A percentile compares a stretch with the other conserved stretches of the same genome.
These are phyloP conservation scores for Nephrotoma appendiculata DNA, from an alignment of 2,888 invertebrate species.

Conservation along the genomic window DNA sequence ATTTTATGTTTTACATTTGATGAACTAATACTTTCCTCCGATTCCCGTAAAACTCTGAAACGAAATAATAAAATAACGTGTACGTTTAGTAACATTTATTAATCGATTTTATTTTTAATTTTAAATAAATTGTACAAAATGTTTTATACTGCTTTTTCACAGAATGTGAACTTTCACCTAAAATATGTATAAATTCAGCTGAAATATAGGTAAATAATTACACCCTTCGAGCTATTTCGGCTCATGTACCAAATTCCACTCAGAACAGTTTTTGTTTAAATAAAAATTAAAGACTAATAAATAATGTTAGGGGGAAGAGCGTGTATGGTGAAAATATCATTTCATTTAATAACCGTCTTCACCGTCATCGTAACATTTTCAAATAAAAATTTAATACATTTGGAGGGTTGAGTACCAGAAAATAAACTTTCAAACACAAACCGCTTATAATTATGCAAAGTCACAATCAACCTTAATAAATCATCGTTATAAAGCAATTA, in stretches of 20 bases:
- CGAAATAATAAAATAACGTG: neutral
- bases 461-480: neutral
- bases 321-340: neutral
- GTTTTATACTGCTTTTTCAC: no score
- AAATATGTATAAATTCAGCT: neutral
- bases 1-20: slow-evolving; percentile 58
- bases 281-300: neutral
- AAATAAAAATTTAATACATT: neutral
- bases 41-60: slow-evolving; percentile 29
- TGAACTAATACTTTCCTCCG: slow-evolving; percentile 40
- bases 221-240: neutral
- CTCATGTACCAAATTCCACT: neutral
- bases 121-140: neutral
- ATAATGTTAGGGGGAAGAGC: neutral
- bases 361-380: neutral
- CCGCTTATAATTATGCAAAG: neutral
- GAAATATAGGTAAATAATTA: neutral
- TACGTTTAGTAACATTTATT: neutral
- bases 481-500: neutral
- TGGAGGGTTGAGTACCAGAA: neutral
- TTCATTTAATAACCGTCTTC: neutral
- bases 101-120: neutral
- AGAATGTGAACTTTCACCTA: neutral
- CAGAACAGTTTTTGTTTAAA: neutral
- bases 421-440: neutral